A percentile compares a stretch with the other conserved stretches of the same genome.
phyloP scores from a whole-genome alignment of 2,888 invertebrate species.

The Aleiodes testaceus region DNA sequence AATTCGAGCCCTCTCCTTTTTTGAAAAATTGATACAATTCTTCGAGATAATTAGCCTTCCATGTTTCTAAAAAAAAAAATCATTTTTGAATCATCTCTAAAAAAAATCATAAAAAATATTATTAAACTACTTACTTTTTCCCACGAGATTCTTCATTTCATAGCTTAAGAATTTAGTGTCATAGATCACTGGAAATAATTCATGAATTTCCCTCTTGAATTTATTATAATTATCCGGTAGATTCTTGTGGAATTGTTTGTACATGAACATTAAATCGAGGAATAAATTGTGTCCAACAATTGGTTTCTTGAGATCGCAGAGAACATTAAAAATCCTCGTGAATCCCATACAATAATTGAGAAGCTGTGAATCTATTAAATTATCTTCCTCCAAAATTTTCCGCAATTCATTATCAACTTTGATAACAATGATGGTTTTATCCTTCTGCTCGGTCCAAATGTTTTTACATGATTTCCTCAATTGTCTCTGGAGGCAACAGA shows the following conservation, averaged over 20 bases:
- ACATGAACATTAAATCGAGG: constrained; percentile 81
- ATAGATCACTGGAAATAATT: constrained; percentile 80
- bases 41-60: constrained; percentile 75
- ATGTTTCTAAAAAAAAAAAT: constrained; percentile 68
- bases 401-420: constrained; percentile 66
- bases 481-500: constrained; percentile 78
- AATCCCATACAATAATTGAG: constrained; percentile 78
- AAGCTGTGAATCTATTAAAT: constrained; percentile 74
- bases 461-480: constrained; percentile 75
- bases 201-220: constrained; percentile 65
- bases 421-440: constrained; percentile 58
- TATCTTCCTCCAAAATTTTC: constrained; percentile 62
- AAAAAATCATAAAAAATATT: constrained; percentile 15
- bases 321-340: constrained; percentile 78
- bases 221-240: constrained; percentile 75
- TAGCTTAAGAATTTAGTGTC: constrained; percentile 84
- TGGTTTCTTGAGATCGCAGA: constrained; percentile 79
- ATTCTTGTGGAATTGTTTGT: constrained; percentile 82
- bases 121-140: constrained; percentile 67
- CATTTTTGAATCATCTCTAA: neutral
- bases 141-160: constrained; percentile 74
- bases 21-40: constrained; percentile 78
- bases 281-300: constrained; percentile 85
- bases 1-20: constrained; percentile 71
- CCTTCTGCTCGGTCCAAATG: constrained; percentile 67